Evolutionary conservation across 2,797 vertebrate species (phyloP).

Genomic region (Enoplosus armatus): DNA sequence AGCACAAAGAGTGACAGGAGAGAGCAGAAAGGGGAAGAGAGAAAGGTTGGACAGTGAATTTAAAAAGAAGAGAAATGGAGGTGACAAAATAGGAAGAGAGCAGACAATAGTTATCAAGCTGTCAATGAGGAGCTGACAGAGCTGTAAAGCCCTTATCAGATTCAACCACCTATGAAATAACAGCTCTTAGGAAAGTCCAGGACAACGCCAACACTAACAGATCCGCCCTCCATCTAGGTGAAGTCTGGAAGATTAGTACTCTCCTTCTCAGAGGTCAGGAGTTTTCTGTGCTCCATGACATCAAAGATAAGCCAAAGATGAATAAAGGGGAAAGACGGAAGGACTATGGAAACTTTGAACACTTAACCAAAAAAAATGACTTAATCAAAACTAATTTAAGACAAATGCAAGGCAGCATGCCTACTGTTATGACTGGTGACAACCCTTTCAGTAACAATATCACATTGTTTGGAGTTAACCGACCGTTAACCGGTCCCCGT

Average conservation of each 20-base stretch:
- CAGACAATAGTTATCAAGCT: constrained; percentile 81
- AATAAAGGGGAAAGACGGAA: constrained; percentile 33
- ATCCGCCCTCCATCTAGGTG: constrained; percentile 49
- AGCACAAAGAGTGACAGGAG: constrained; percentile 52
- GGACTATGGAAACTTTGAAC: constrained; percentile 5
- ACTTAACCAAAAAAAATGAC: constrained; percentile 1
- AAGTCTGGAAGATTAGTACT: constrained; percentile 62
- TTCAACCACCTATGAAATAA: constrained; percentile 83
- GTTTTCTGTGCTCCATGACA: constrained; percentile 38
- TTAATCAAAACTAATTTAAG: not conserved
- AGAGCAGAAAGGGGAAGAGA: constrained; percentile 25
- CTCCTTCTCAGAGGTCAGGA: constrained; percentile 70
- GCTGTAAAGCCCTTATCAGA: constrained; percentile 74
- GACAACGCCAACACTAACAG: constrained; percentile 55
- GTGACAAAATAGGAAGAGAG: constrained; percentile 72
- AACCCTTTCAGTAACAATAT: not conserved
- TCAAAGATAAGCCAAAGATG: constrained; percentile 44
- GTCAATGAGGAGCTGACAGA: constrained; percentile 72
- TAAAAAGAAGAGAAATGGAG: constrained; percentile 75
- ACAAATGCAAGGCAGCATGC: not conserved
- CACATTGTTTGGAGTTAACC: not conserved
- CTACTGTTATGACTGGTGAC: not conserved
- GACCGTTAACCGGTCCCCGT: not conserved
- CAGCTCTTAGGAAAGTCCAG: constrained; percentile 71
- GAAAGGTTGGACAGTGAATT: constrained; percentile 63